Conservation (phyloP, 2,797 vertebrate species). For the Manis javanica region DNA sequence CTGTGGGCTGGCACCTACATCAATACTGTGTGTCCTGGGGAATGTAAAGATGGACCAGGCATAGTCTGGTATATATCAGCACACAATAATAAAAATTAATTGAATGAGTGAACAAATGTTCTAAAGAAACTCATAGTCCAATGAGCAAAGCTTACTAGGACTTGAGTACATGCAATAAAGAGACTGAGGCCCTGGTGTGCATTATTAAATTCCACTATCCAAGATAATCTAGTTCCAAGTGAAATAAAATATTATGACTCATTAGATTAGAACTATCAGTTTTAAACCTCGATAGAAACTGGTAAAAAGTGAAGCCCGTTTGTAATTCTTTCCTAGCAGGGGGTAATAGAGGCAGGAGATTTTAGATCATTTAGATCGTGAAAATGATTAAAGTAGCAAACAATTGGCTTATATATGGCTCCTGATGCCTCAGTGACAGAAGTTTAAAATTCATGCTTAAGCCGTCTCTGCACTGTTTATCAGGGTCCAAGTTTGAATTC, state of each 20-base stretch:
- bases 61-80: neutral
- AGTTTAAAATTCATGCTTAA: neutral
- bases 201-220: neutral
- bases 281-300: neutral
- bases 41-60: neutral
- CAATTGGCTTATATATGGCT: neutral
- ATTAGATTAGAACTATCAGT: neutral
- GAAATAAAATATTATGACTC: constrained; percentile 25
- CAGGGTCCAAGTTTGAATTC: neutral
- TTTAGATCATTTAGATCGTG: neutral
- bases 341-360: neutral
- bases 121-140: neutral
- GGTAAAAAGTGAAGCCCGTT: neutral
- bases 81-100: neutral
- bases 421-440: neutral
- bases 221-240: constrained; percentile 6
- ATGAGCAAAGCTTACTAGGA: neutral
- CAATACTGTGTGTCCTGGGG: neutral
- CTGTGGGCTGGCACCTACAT: neutral
- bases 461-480: neutral
- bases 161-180: neutral
- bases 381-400: neutral
- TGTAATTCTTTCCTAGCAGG: neutral
- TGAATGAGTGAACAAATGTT: neutral
- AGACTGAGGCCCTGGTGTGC: neutral